These are phyloP conservation scores for Dryoscopus gambensis DNA, from an alignment of 2,113 vertebrate genomes.

Conservation along the genomic window DNA sequence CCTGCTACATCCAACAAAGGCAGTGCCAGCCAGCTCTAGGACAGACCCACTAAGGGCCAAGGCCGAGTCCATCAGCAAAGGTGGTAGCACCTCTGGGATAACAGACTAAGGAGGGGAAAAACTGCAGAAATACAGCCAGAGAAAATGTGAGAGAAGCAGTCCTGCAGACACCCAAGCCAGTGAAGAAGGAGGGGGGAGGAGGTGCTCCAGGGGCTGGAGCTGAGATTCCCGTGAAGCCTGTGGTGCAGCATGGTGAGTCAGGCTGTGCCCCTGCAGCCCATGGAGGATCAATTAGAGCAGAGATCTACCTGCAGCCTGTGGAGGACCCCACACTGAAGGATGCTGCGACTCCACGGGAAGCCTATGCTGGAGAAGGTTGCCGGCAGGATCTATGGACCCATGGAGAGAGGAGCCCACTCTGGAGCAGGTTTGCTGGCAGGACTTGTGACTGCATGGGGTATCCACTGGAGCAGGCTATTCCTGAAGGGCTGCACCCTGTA, in stretches of 20 bases:
- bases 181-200: background rate
- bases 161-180: background rate
- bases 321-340: background rate
- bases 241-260: background rate
- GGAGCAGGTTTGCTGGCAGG: background rate
- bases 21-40: background rate
- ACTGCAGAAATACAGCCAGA: background rate
- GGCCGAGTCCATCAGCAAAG: fast-evolving
- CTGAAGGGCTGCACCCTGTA: background rate
- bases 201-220: background rate
- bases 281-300: fast-evolving
- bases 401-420: background rate
- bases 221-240: background rate
- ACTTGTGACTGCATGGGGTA: background rate
- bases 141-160: background rate
- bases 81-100: background rate
- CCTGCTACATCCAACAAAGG: background rate
- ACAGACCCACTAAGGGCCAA: fast-evolving
- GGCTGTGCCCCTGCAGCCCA: no score
- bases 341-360: background rate
- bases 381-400: background rate
- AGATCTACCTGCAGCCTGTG: background rate
- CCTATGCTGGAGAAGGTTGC: background rate
- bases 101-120: no score
- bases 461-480: background rate